Evolutionary conservation across 2,113 vertebrate genomes (phyloP).

Genomic region (Amphilophus citrinellus): DNA sequence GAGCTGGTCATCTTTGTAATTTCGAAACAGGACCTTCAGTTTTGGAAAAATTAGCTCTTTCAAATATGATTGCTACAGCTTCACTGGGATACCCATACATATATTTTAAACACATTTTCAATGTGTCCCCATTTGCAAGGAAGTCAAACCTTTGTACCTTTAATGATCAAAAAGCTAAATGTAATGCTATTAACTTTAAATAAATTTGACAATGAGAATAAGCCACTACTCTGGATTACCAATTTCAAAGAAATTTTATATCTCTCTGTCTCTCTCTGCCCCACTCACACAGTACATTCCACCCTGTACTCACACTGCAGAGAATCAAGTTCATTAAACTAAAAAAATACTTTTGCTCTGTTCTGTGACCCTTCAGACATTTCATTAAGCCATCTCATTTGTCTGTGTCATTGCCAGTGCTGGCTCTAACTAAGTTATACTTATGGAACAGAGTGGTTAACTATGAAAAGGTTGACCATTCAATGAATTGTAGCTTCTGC

Average conservation of each 20-base stretch:
- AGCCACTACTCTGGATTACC: background rate
- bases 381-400: slow-evolving; percentile 42
- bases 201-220: background rate
- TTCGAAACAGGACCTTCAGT: no score
- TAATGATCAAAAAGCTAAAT: background rate
- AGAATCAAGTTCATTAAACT: slow-evolving; percentile 27
- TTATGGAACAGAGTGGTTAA: background rate
- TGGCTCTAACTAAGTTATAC: background rate
- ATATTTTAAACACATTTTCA: background rate
- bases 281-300: background rate
- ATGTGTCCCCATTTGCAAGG: background rate
- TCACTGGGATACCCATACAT: no score
- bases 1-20: accelerated
- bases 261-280: background rate
- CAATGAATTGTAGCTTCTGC: slow-evolving; percentile 12
- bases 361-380: slow-evolving; percentile 11
- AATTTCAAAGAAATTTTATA: background rate
- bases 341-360: slow-evolving; percentile 11
- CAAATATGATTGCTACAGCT: no score
- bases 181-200: background rate
- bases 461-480: slow-evolving; percentile 24
- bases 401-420: slow-evolving; percentile 1
- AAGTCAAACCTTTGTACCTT: background rate
- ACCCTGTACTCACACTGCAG: background rate
- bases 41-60: no score